Evolutionary conservation across 2,113 vertebrate species (phyloP).

Genomic region (Lampris megalopsis): DNA sequence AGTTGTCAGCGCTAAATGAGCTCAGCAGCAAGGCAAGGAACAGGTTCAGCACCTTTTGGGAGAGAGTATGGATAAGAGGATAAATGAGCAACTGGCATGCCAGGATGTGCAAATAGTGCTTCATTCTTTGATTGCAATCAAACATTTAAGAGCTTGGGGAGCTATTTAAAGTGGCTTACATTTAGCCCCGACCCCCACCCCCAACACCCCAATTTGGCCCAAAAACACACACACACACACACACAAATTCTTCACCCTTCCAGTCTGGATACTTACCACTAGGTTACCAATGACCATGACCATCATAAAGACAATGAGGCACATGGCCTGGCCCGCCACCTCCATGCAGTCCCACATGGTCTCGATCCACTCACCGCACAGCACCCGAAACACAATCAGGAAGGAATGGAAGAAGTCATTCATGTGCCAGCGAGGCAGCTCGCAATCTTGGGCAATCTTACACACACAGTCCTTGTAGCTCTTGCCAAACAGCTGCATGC

Average conservation of each 20-base stretch:
- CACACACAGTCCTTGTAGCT: constrained; percentile 99
- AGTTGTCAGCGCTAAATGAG: constrained; percentile 98
- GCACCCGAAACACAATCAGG: constrained; percentile 97
- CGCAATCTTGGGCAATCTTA: constrained; percentile 90
- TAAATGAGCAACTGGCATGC: constrained; percentile 1
- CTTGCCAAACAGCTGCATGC: constrained; percentile 99
- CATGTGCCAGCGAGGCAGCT: constrained; percentile 98
- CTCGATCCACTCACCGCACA: constrained; percentile 99
- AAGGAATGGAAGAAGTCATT: constrained; percentile 99
- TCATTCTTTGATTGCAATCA: not conserved
- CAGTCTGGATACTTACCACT: constrained; percentile 93
- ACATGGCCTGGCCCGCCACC: constrained; percentile 97
- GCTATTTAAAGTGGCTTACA: too few species aligned
- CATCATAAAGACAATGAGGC: constrained; percentile 99
- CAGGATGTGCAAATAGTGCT: not conserved
- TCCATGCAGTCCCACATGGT: constrained; percentile 99
- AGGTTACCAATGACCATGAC: constrained; percentile 99
- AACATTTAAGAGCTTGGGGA: too few species aligned
- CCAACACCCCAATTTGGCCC: not conserved
- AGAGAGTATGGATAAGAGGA: constrained; percentile 1
- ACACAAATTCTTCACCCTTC: not conserved
- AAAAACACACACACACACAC: too few species aligned
- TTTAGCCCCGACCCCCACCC: constrained; percentile 39
- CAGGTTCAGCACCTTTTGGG: constrained; percentile 92
- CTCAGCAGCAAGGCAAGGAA: constrained; percentile 98